Conservation (phyloP, 1,140 invertebrate species). For the Zaprionus nigranus region DNA sequence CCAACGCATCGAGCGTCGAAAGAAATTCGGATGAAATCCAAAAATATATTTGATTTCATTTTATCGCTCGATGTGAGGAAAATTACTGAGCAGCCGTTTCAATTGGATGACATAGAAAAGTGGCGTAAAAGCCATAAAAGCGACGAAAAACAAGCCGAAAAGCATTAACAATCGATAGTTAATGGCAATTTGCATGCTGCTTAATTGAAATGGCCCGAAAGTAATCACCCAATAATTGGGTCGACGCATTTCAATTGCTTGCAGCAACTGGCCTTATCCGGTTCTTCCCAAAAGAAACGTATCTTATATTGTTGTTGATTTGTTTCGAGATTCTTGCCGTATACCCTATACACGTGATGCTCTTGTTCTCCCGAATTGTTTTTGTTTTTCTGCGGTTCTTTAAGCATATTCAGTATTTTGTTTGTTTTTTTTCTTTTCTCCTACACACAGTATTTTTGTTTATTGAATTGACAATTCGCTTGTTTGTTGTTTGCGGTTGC, state of each 20-base stretch:
- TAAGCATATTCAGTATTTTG: slow-evolving; percentile 27
- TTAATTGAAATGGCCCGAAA: slow-evolving; percentile 22
- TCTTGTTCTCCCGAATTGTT: slow-evolving; percentile 52
- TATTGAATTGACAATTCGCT: slow-evolving; percentile 53
- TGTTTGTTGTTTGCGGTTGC: slow-evolving; percentile 37
- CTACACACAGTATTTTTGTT: slow-evolving; percentile 13
- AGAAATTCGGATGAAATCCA: slow-evolving; percentile 24
- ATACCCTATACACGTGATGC: slow-evolving; percentile 64
- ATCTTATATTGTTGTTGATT: slow-evolving; percentile 14
- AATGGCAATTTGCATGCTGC: slow-evolving; percentile 30
- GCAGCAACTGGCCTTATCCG: slow-evolving; percentile 23
- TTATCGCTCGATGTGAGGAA: slow-evolving; percentile 12
- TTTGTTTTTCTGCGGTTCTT: slow-evolving; percentile 41
- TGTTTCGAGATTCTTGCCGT: slow-evolving; percentile 1
- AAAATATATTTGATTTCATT: slow-evolving; percentile 50
- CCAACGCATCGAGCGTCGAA: slow-evolving; percentile 25
- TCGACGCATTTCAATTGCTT: slow-evolving; percentile 13
- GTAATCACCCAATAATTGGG: slow-evolving; percentile 32
- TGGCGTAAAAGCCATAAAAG: slow-evolving; percentile 37
- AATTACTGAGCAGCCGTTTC: slow-evolving; percentile 15
- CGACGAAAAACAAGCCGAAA: slow-evolving; percentile 15
- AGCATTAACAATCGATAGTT: slow-evolving; percentile 31
- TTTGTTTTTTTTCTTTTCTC: slow-evolving; percentile 23
- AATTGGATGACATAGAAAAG: slow-evolving; percentile 36
- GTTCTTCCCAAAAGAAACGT: slow-evolving; percentile 12